A percentile compares a stretch with the other conserved stretches of the same genome.
These are phyloP conservation scores for Tanytarsus gracilentus DNA, from an alignment of 2,888 invertebrate species.

Conservation along the genomic window DNA sequence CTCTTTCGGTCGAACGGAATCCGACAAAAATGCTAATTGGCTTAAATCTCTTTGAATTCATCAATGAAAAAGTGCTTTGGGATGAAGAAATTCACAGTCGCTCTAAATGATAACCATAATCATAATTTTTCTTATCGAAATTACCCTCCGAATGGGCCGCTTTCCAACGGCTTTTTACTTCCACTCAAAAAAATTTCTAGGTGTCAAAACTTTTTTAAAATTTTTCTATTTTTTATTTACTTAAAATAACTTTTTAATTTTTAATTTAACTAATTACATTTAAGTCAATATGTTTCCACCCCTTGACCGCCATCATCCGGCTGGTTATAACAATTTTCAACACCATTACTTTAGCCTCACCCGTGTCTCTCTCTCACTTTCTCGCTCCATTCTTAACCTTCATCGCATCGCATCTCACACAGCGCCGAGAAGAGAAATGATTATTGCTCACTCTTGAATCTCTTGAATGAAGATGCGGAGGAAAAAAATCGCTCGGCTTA, in stretches of 20 bases:
- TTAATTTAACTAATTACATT: no score
- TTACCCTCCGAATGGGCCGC: slow-evolving; percentile 15
- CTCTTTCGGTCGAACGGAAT: background rate
- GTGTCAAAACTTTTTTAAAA: no score
- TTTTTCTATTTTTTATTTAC: no score
- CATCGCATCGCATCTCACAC: background rate
- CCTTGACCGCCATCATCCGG: slow-evolving; percentile 1
- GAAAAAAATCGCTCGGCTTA: slow-evolving; percentile 21
- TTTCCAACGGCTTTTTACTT: slow-evolving; percentile 8
- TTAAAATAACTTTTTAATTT: no score
- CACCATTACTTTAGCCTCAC: slow-evolving; percentile 27
- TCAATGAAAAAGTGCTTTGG: background rate
- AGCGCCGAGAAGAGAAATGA: background rate
- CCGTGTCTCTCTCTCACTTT: background rate
- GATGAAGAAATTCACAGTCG: background rate
- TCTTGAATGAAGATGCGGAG: background rate
- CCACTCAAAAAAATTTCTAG: no score
- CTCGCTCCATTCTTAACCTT: background rate
- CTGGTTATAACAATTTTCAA: slow-evolving; percentile 7
- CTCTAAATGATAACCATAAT: background rate
- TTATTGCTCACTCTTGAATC: background rate
- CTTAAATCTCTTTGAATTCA: slow-evolving; percentile 2
- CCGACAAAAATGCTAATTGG: slow-evolving; percentile 21
- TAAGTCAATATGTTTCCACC: no score
- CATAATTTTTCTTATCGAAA: slow-evolving; percentile 17